A percentile compares a stretch with the other conserved stretches of the same genome.
Conservation (phyloP, 2,113 vertebrate genomes). For the Petrocephalus zakoni region DNA sequence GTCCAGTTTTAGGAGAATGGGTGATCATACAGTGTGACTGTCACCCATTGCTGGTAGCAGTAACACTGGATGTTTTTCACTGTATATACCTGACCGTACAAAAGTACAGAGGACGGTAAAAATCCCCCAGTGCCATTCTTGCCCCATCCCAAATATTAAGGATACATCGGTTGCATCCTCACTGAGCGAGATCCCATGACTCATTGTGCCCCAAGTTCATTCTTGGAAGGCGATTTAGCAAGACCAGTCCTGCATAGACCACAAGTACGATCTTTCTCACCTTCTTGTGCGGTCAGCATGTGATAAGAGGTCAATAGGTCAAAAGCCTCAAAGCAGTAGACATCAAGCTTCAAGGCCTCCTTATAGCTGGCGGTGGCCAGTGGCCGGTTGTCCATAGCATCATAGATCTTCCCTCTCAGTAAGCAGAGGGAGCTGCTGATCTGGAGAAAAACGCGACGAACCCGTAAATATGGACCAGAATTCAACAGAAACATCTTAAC, state of each 20-base stretch:
- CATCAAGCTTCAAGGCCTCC: conserved; percentile 97
- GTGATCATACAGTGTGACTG: not conserved
- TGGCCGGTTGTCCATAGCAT: conserved; percentile 91
- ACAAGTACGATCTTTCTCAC: conserved; percentile 51
- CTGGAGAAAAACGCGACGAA: conserved; percentile 54
- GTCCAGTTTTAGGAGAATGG: not conserved
- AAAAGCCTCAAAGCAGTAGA: conserved; percentile 98
- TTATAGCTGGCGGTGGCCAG: conserved; percentile 95
- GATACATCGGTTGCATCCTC: no score
- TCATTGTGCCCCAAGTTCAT: no score
- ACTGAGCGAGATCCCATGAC: no score
- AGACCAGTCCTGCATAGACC: no score
- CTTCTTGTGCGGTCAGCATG: conserved; percentile 98
- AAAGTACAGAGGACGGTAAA: no score
- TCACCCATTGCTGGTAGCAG: not conserved
- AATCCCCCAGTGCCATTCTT: no score
- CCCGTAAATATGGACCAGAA: not conserved
- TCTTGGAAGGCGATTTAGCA: no score
- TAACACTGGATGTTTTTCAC: no score
- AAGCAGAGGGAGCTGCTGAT: conserved; percentile 96
- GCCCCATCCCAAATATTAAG: no score
- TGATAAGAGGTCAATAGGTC: conserved; percentile 97
- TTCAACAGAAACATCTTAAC: not conserved
- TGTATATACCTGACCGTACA: no score
- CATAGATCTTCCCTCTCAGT: conserved; percentile 94